Evolutionary conservation across 2,888 invertebrate genomes (phyloP).

Genomic region (Cryptosula pallasiana): DNA sequence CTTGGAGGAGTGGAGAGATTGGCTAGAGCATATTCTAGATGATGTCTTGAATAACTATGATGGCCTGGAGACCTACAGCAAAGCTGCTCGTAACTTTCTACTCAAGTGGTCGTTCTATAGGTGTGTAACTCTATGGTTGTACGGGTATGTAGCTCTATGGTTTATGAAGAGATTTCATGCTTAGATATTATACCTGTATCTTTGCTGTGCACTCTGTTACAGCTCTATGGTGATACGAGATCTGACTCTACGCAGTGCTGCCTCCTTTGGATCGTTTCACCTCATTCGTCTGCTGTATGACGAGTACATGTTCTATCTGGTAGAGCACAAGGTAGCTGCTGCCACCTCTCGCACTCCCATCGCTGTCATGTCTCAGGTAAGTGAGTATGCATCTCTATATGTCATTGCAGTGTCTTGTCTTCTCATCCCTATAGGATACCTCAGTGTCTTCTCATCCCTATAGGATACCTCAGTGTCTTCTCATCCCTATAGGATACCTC

Average conservation of each 20-base stretch:
- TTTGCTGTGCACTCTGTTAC: constrained; percentile 32
- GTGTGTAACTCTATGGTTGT: too few relatives aligned
- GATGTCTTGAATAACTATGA: constrained; percentile 82
- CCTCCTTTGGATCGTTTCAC: constrained; percentile 98
- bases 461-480: too few relatives aligned
- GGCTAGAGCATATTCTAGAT: constrained; percentile 90
- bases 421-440: too few relatives aligned
- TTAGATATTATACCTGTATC: too few relatives aligned
- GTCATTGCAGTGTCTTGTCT: too few relatives aligned
- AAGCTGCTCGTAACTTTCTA: constrained; percentile 70
- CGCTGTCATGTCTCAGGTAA: constrained; percentile 71
- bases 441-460: too few relatives aligned
- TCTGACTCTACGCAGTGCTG: constrained; percentile 88
- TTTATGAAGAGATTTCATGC: too few relatives aligned
- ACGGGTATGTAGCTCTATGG: too few relatives aligned
- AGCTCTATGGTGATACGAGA: constrained; percentile 97
- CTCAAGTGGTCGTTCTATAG: constrained; percentile 98
- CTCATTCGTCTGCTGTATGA: constrained; percentile 93
- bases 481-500: too few relatives aligned
- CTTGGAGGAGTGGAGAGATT: constrained; percentile 93
- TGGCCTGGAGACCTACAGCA: constrained; percentile 51
- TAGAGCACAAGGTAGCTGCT: constrained; percentile 91
- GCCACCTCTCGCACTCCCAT: constrained; percentile 85
- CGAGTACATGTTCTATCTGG: constrained; percentile 97
- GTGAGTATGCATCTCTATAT: constrained; percentile 25